These are phyloP conservation scores for Ciona savignyi DNA, from an alignment of 23 tunicate species.

Conservation along the genomic window DNA sequence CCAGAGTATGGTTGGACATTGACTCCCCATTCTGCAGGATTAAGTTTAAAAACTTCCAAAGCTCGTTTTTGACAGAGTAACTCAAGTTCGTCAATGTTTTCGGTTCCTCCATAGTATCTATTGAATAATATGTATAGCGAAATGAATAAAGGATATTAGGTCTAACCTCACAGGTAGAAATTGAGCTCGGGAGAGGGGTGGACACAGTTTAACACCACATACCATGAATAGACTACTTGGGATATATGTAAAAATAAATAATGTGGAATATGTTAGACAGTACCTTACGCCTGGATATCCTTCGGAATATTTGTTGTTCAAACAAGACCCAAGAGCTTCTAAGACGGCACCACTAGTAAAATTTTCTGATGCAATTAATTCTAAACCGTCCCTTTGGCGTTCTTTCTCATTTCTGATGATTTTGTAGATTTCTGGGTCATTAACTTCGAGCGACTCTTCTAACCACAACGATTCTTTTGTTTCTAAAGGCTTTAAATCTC, in stretches of 20 bases:
- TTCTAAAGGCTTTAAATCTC: not conserved
- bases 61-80: constrained; percentile 83
- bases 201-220: too few species aligned
- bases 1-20: constrained; percentile 99
- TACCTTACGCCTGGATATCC: constrained; percentile 96
- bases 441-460: constrained; percentile 63
- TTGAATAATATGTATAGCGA: too few species aligned
- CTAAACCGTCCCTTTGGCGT: constrained; percentile 90
- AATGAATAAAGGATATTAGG: too few species aligned
- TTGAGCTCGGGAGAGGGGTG: too few species aligned
- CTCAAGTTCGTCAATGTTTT: constrained; percentile 90
- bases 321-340: constrained; percentile 90
- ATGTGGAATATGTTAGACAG: too few species aligned
- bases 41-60: constrained; percentile 51
- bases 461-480: constrained; percentile 34
- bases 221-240: too few species aligned
- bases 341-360: constrained; percentile 92
- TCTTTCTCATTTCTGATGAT: constrained; percentile 90
- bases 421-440: constrained; percentile 79
- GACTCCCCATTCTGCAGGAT: constrained; percentile 88
- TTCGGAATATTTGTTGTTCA: constrained; percentile 97
- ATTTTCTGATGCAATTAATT: constrained; percentile 98
- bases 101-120: constrained; percentile 97
- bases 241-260: too few species aligned
- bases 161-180: too few species aligned